phyloP scores from a whole-genome alignment of 2,113 vertebrate genomes.

The Rhabdomys dilectus region DNA sequence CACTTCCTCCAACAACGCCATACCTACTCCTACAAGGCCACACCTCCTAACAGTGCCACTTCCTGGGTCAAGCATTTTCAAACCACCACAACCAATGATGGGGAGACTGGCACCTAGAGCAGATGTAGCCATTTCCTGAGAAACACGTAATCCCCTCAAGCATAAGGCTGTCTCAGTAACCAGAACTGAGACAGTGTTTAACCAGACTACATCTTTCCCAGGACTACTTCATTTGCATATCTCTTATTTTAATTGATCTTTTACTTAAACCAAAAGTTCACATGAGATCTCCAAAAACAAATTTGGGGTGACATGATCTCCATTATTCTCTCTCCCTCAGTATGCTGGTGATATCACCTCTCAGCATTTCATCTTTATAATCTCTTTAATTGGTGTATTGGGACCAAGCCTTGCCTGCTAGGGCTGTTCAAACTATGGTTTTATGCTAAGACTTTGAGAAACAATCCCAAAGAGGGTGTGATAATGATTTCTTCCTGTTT shows the following conservation, averaged over 20 bases:
- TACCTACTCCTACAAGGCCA: too few species aligned
- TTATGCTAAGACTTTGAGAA: background rate
- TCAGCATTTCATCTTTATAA: background rate
- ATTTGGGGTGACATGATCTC: background rate
- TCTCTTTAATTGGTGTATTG: background rate
- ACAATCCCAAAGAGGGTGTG: conserved; percentile 64
- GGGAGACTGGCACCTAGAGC: background rate
- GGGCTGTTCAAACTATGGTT: background rate
- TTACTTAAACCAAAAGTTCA: background rate
- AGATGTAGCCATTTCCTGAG: background rate
- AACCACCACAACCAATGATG: background rate
- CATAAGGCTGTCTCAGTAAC: background rate
- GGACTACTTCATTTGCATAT: background rate
- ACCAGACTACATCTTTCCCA: background rate
- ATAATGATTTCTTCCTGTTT: conserved; percentile 51
- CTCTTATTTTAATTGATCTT: background rate
- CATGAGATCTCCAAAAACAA: background rate
- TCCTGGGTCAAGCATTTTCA: too few species aligned
- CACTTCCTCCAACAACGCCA: too few species aligned
- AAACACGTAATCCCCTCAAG: background rate
- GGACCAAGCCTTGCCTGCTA: background rate
- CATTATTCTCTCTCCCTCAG: background rate
- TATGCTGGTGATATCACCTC: background rate
- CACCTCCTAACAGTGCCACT: too few species aligned
- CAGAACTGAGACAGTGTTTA: background rate